Conservation (phyloP, 2,113 vertebrate genomes). For the Gavia stellata region DNA sequence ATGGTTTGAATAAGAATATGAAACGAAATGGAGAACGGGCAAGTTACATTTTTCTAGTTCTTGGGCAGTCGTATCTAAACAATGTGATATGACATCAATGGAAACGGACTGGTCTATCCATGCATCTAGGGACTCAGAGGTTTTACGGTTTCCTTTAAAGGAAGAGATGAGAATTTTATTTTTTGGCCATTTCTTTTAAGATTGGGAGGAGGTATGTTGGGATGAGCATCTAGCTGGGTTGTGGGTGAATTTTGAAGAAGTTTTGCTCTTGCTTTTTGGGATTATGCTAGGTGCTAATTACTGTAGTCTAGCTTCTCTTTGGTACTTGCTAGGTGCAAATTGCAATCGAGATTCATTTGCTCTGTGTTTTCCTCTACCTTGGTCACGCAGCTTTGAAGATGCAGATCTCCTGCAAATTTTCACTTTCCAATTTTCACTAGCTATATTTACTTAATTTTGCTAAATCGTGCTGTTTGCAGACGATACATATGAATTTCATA, state of each 20-base stretch:
- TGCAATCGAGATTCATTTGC: not conserved
- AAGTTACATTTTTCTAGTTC: not conserved
- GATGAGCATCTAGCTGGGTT: not conserved
- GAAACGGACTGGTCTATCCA: not conserved
- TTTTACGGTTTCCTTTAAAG: not conserved
- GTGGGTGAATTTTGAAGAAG: not conserved
- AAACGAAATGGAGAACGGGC: not conserved
- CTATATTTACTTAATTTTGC: not conserved
- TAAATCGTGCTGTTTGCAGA: not conserved
- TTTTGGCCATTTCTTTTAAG: not conserved
- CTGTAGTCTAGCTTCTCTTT: not conserved
- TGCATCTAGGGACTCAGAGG: not conserved
- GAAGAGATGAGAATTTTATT: not conserved
- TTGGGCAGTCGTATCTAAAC: not conserved
- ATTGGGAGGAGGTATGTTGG: not conserved
- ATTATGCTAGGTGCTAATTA: constrained; percentile 36
- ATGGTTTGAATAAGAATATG: not conserved
- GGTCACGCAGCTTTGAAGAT: constrained; percentile 7
- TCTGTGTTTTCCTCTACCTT: not conserved
- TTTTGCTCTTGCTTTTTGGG: not conserved
- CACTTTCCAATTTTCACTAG: not conserved
- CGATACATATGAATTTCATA: not conserved
- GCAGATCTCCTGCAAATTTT: not conserved
- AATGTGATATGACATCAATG: not conserved
- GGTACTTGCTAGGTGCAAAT: constrained; percentile 23